These are phyloP conservation scores for Aphrophora alni DNA, from an alignment of 2,888 invertebrate genomes.

Conservation along the genomic window DNA sequence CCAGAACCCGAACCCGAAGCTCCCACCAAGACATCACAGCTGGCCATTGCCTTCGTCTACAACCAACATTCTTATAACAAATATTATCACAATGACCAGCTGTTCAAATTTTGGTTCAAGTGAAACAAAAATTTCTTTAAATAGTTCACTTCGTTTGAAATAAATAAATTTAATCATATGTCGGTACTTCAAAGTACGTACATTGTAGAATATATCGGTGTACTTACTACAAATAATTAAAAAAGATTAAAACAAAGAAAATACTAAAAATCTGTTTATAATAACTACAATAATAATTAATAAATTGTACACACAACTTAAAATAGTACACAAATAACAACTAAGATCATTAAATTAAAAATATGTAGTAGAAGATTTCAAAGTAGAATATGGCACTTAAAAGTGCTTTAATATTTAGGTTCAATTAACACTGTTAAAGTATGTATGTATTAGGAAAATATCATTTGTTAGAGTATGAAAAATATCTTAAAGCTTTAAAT, in stretches of 20 bases:
- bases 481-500: too few relatives aligned
- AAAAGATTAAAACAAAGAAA: neutral
- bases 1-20: conserved; percentile 10
- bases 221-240: neutral
- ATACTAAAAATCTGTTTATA: neutral
- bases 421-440: too few relatives aligned
- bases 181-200: neutral
- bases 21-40: conserved; percentile 2
- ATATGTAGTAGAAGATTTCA: too few relatives aligned
- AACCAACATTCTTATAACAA: neutral
- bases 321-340: too few relatives aligned
- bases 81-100: neutral
- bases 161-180: neutral
- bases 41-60: neutral
- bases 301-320: neutral
- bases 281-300: neutral
- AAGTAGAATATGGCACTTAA: too few relatives aligned
- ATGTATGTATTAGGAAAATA: too few relatives aligned
- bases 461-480: too few relatives aligned
- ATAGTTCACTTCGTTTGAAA: neutral
- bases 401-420: too few relatives aligned
- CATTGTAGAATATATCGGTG: neutral
- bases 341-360: too few relatives aligned
- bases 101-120: conserved; percentile 1
- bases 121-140: neutral